These are phyloP conservation scores for Subacronicta megacephala DNA, from an alignment of 2,888 invertebrate species.

Conservation along the genomic window DNA sequence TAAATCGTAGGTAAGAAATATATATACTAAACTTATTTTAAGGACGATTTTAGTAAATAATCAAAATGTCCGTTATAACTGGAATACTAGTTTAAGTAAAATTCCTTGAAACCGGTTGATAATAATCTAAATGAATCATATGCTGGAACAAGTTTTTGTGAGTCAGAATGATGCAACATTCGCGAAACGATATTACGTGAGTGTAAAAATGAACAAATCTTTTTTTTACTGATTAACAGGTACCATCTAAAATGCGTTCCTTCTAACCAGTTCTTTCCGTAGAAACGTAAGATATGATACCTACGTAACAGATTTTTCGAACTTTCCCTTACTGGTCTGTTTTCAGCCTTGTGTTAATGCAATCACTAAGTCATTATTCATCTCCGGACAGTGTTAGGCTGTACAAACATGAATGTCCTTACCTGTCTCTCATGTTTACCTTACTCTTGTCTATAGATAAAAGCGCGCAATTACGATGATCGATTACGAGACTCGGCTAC, in stretches of 20 bases:
- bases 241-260: conserved; percentile 72
- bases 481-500: conserved; percentile 78
- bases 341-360: conserved; percentile 52
- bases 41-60: conserved; percentile 5
- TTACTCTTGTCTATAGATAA: conserved; percentile 67
- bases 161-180: conserved; percentile 73
- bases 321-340: conserved; percentile 63
- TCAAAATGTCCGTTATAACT: conserved; percentile 27
- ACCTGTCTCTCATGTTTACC: conserved; percentile 79
- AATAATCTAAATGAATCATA: conserved; percentile 37
- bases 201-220: conserved; percentile 63
- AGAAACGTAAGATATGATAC: conserved; percentile 32
- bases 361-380: conserved; percentile 66
- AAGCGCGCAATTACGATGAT: conserved; percentile 78
- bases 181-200: conserved; percentile 71
- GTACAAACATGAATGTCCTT: conserved; percentile 75
- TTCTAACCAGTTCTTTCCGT: conserved; percentile 69
- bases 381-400: conserved; percentile 63
- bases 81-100: conserved; percentile 18
- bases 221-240: conserved; percentile 79
- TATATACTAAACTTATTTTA: not conserved
- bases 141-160: conserved; percentile 49
- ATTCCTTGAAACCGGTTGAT: conserved; percentile 36
- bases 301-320: conserved; percentile 58
- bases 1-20: conserved; percentile 24